Conservation (phyloP, 2,797 vertebrate genomes). For the Aldrovandia affinis region DNA sequence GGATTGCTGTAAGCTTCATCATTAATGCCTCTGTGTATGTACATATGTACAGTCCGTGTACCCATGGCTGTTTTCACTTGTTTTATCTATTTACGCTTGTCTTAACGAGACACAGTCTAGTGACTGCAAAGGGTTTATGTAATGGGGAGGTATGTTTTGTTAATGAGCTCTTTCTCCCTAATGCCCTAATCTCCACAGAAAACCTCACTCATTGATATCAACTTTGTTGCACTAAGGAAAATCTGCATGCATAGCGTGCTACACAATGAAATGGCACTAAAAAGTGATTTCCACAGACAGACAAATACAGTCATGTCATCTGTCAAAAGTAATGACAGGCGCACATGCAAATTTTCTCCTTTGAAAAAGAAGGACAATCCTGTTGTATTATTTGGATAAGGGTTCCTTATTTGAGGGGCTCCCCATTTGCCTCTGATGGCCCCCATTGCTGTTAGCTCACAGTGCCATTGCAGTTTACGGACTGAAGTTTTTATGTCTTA, state of each 20-base stretch:
- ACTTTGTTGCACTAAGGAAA: not conserved
- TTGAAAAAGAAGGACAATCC: not conserved
- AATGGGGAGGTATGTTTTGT: constrained; percentile 35
- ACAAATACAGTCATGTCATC: not conserved
- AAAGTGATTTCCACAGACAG: not conserved
- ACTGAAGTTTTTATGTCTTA: not conserved
- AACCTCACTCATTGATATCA: not conserved
- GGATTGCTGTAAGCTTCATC: too few species aligned
- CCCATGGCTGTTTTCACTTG: constrained; percentile 15
- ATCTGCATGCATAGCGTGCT: not conserved
- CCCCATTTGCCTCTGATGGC: not conserved
- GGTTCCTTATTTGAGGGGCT: not conserved
- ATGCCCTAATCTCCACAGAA: constrained; percentile 32
- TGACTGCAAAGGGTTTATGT: constrained; percentile 33
- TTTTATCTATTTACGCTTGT: not conserved
- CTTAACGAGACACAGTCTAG: constrained; percentile 26
- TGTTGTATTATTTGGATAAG: not conserved
- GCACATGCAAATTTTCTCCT: not conserved
- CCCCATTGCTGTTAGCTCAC: not conserved
- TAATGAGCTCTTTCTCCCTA: constrained; percentile 20
- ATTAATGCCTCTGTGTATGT: not conserved
- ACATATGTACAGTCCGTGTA: too few species aligned
- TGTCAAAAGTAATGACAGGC: not conserved
- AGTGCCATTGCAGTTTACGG: not conserved
- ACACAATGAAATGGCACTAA: not conserved